A percentile compares a stretch with the other conserved stretches of the same genome.
Conservation (phyloP, 2,797 vertebrate genomes). For the Apogon talboti region DNA sequence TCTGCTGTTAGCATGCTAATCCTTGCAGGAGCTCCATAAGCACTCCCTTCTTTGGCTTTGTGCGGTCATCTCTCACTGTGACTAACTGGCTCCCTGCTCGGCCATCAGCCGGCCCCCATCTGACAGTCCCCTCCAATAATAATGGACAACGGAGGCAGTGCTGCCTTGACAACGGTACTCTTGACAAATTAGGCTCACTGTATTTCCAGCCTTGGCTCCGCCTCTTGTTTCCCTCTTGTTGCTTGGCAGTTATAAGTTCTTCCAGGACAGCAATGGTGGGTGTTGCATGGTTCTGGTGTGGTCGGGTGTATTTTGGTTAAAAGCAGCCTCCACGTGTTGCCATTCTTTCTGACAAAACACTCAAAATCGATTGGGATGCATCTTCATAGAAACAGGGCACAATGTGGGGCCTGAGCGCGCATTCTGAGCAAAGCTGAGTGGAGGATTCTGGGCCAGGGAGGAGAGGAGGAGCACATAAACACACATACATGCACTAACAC, state of each 20-base stretch:
- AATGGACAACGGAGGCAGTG: constrained; percentile 72
- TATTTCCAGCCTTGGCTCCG: constrained; percentile 53
- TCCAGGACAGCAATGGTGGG: constrained; percentile 41
- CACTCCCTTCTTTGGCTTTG: constrained; percentile 49
- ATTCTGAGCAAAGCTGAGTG: constrained; percentile 69
- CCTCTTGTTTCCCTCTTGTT: constrained; percentile 67
- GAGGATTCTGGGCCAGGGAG: constrained; percentile 69
- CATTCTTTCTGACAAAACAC: constrained; percentile 67
- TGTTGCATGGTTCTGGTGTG: constrained; percentile 21
- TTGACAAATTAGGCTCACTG: constrained; percentile 70
- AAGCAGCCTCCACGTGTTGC: constrained; percentile 67
- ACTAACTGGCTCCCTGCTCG: constrained; percentile 76
- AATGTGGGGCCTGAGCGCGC: constrained; percentile 63
- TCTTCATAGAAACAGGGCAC: constrained; percentile 65
- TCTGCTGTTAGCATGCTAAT: constrained; percentile 75
- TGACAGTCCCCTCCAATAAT: constrained; percentile 75
- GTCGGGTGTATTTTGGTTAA: constrained; percentile 41
- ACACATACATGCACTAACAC: constrained; percentile 29
- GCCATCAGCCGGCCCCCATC: constrained; percentile 68
- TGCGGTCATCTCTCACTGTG: constrained; percentile 76
- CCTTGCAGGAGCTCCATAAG: constrained; percentile 44
- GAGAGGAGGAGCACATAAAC: constrained; percentile 56
- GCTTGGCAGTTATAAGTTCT: constrained; percentile 61
- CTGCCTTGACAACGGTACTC: constrained; percentile 71
- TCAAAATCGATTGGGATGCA: constrained; percentile 66